Evolutionary conservation across 2,113 vertebrate species (phyloP).

Genomic region (Vidua chalybeata): DNA sequence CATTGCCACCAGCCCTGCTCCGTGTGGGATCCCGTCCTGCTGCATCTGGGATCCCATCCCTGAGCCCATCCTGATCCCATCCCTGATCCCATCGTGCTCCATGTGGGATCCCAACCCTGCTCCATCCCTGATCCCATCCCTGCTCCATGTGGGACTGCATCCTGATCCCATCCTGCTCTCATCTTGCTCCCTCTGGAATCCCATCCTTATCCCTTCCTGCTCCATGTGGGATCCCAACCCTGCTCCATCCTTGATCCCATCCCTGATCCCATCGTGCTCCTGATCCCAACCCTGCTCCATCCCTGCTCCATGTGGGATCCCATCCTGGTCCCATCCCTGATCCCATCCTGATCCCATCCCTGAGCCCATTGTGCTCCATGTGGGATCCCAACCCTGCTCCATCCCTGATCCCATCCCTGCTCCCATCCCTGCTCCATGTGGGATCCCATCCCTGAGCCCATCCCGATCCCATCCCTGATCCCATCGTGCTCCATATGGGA

Average conservation of each 20-base stretch:
- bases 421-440: neutral
- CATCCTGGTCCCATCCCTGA: neutral
- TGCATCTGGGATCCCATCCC: too few species aligned
- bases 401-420: too few species aligned
- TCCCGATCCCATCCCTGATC: neutral
- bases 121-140: too few species aligned
- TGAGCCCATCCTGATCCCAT: neutral
- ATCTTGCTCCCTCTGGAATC: accelerated
- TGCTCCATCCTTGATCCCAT: neutral
- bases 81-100: neutral
- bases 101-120: neutral
- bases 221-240: too few species aligned
- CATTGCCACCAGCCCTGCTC: neutral
- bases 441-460: too few species aligned
- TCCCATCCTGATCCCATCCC: too few species aligned
- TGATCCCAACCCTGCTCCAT: neutral
- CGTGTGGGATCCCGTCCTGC: accelerated
- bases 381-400: too few species aligned
- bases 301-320: neutral
- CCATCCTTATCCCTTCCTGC: neutral
- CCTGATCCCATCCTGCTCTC: neutral
- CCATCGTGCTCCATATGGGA: neutral
- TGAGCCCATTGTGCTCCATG: too few species aligned
- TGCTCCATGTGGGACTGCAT: neutral
- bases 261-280: too few species aligned